These are phyloP conservation scores for Vimba vimba DNA, from an alignment of 2,113 vertebrate genomes.

Conservation along the genomic window DNA sequence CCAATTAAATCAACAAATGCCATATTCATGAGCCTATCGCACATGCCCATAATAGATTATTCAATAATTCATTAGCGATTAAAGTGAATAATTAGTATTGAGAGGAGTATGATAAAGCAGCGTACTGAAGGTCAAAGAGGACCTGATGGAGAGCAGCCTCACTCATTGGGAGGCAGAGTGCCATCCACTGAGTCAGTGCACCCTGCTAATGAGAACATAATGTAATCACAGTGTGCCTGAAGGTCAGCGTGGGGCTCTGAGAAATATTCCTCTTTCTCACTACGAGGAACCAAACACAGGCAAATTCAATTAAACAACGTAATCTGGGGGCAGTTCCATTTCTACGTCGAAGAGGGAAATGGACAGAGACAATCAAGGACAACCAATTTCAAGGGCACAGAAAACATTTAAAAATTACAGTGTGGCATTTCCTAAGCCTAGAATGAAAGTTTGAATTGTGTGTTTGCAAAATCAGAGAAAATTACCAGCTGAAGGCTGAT, in stretches of 20 bases:
- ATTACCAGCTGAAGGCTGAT: not conserved
- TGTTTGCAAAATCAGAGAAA: slow-evolving; percentile 10
- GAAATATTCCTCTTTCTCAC: slow-evolving; percentile 31
- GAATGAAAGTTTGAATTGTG: slow-evolving; percentile 5
- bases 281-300: slow-evolving; percentile 9
- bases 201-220: slow-evolving; percentile 46
- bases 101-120: slow-evolving; percentile 32
- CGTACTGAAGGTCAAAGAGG: slow-evolving; percentile 35
- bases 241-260: slow-evolving; percentile 42
- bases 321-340: slow-evolving; percentile 37
- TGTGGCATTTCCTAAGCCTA: not conserved
- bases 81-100: slow-evolving; percentile 48
- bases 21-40: slow-evolving; percentile 39
- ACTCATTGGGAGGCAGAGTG: slow-evolving; percentile 47
- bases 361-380: not conserved
- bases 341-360: not conserved
- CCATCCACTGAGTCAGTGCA: slow-evolving; percentile 28
- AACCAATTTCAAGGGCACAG: slow-evolving; percentile 9
- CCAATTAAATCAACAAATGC: slow-evolving; percentile 34
- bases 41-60: slow-evolving; percentile 38
- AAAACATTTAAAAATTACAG: not conserved
- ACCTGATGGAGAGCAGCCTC: slow-evolving; percentile 47
- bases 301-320: slow-evolving; percentile 26
- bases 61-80: slow-evolving; percentile 54
- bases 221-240: slow-evolving; percentile 48